A percentile compares a stretch with the other conserved stretches of the same genome.
Evolutionary conservation across 2,797 vertebrate species (phyloP).

Genomic region (Eulemur coronatus): DNA sequence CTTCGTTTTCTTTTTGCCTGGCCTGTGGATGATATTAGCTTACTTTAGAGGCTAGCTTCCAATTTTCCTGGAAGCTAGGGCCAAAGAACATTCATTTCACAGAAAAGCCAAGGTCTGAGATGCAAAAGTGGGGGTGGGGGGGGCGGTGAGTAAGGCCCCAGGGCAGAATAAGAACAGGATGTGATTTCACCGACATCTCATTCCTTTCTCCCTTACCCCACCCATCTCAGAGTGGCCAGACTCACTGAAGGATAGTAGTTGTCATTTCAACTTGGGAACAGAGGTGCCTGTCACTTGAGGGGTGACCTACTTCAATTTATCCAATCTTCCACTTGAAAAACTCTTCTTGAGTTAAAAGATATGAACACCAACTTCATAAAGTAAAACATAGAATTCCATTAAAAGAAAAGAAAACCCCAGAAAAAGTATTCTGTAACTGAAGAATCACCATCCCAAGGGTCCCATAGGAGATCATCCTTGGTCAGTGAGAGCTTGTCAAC

Average conservation of each 20-base stretch:
- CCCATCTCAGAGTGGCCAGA: neutral
- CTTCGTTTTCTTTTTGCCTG: neutral
- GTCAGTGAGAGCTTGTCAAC: neutral
- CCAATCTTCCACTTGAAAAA: neutral
- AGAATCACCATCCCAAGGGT: neutral
- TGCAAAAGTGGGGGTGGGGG: neutral
- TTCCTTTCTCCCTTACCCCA: neutral
- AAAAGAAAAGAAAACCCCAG: neutral
- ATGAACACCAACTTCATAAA: neutral
- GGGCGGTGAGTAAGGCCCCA: neutral
- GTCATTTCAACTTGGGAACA: neutral
- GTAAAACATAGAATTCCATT: neutral
- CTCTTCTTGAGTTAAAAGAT: neutral
- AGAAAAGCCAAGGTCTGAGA: neutral
- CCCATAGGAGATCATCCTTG: neutral
- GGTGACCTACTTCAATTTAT: neutral
- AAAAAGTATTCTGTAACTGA: neutral
- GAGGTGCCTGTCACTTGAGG: neutral
- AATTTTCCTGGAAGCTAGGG: neutral
- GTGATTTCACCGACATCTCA: neutral
- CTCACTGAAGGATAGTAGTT: neutral
- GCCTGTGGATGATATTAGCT: neutral
- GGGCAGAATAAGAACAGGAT: neutral
- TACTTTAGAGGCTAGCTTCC: neutral
- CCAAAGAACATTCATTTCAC: constrained; percentile 3